Percentiles rank a stretch among this genome's conserved stretches.
Evolutionary conservation across 2,797 vertebrate species (phyloP).

Genomic region (Pantherophis alleghaniensis): DNA sequence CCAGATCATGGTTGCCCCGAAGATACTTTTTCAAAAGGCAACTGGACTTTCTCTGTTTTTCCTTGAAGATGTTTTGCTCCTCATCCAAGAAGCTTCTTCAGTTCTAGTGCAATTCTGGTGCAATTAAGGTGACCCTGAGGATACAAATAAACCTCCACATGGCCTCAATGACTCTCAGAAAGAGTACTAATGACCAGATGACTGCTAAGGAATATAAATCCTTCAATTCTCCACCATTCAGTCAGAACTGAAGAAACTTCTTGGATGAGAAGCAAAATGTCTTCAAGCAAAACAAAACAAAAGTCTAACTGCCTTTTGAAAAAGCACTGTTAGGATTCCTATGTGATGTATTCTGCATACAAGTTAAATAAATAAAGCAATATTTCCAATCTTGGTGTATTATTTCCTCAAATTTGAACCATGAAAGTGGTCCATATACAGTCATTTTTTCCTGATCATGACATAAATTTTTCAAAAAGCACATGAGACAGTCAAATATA

Average conservation of each 20-base stretch:
- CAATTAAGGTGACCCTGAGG: background rate
- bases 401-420: background rate
- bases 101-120: background rate
- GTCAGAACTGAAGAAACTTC: background rate
- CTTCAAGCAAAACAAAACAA: background rate
- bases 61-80: background rate
- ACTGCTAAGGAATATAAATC: background rate
- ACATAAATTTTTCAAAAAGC: background rate
- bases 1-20: background rate
- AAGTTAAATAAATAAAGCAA: background rate
- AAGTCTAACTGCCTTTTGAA: background rate
- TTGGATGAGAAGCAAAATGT: background rate
- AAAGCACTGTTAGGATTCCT: background rate
- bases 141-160: background rate
- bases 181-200: background rate
- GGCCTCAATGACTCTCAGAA: background rate
- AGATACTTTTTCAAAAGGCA: background rate
- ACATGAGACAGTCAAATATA: background rate
- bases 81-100: background rate
- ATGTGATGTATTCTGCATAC: background rate
- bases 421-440: background rate
- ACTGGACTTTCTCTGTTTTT: background rate
- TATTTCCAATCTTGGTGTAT: background rate
- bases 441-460: background rate
- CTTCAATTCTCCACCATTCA: background rate